A percentile compares a stretch with the other conserved stretches of the same genome.
phyloP scores from a whole-genome alignment of 2,113 vertebrate species.

The Chaenocephalus aceratus region DNA sequence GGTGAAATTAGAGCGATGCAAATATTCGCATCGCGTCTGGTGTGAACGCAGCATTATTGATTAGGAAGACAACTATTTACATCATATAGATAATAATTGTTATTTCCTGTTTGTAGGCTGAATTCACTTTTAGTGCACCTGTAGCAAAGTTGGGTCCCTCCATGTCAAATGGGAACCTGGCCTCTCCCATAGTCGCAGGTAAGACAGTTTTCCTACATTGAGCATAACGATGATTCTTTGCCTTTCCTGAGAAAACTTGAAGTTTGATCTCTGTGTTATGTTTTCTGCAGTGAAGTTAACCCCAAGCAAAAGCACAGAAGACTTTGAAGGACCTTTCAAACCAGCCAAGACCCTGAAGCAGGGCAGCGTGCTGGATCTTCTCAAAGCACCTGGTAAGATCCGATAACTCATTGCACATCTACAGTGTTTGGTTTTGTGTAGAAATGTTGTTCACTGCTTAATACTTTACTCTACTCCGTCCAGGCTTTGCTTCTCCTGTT shows the following conservation, averaged over 20 bases:
- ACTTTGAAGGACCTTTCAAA: slow-evolving; percentile 88
- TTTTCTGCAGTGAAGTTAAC: slow-evolving; percentile 67
- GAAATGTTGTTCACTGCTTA: not conserved
- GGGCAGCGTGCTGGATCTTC: slow-evolving; percentile 95
- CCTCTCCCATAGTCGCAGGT: slow-evolving; percentile 82
- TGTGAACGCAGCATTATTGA: not conserved
- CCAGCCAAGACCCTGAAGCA: slow-evolving; percentile 91
- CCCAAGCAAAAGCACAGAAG: slow-evolving; percentile 83
- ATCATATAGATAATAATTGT: not conserved
- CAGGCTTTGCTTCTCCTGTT: slow-evolving; percentile 87
- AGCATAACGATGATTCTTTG: not conserved
- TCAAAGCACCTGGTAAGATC: slow-evolving; percentile 91
- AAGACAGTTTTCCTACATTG: slow-evolving; percentile 37
- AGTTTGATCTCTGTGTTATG: not conserved
- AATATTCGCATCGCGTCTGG: too few relatives aligned
- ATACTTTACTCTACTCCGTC: not conserved
- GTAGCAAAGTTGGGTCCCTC: slow-evolving; percentile 87
- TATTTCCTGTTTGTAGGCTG: slow-evolving; percentile 78
- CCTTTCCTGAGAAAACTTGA: not conserved
- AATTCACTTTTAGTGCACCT: slow-evolving; percentile 96
- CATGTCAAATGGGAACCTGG: slow-evolving; percentile 81
- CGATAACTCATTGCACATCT: not conserved
- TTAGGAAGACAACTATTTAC: not conserved
- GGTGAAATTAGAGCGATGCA: too few relatives aligned
- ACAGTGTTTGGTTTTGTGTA: not conserved